Evolutionary conservation across 2,797 vertebrate species (phyloP), one percentile per base, ranked within the genome.

Genomic region (Potorous gilbertii): DNA sequence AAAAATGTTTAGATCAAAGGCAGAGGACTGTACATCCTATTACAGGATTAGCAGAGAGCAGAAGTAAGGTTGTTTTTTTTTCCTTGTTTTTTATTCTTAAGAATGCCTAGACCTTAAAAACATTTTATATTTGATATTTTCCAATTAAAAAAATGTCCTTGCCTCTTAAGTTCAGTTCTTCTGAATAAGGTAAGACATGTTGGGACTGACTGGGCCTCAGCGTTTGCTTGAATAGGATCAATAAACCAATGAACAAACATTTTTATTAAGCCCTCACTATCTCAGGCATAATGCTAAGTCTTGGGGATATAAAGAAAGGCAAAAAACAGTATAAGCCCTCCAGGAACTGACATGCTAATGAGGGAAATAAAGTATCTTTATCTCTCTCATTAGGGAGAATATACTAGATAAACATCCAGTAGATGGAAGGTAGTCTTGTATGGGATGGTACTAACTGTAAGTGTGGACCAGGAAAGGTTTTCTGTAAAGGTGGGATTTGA

Each of bases 1-100:
- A 16, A 92, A 55, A 90, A 5, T 28, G 56, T 92, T 74, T 56
- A 66, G 93, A 55, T 91, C 93, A 89, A 95, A 93, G 89, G 89
- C 14, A 90, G 74, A 92, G n/a, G 54, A 90, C 40, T 10, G 0
- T 90, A 13, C 56, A 10, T 46, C 40, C 14, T 54, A 21, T 74
- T 96, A 4, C 91, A 34, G 18, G 54, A 54, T 66, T n/a, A 54
- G 59, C 13, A 55, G 13, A 62, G 50, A 90, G 54, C 56, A 74
- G 0, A 91, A 56, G 28, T 16, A 90, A 94, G n/a, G 16, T 2
- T 21, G 40, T 46, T 74, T 34, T 13, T 31, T n/a, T 4, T 12
- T 12, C 12, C 12, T 57, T 57, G 28, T 59, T 59, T 59, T 66
- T 66, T 56, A 87, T 31, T 91, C 10, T 18, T 91, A 81, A 94